These are phyloP conservation scores for Lasius fuliginosus DNA, from an alignment of 2,888 invertebrate genomes.

Conservation along the genomic window DNA sequence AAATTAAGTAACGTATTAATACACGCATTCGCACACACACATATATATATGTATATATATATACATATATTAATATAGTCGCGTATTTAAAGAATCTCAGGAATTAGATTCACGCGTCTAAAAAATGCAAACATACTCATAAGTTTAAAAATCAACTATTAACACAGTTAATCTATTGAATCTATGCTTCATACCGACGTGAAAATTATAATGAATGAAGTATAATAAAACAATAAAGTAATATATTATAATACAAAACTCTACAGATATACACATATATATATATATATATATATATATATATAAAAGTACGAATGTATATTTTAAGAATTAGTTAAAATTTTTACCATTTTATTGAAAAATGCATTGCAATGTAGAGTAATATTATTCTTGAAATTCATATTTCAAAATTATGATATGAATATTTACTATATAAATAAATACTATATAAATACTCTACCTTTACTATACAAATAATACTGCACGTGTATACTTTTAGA, in stretches of 20 bases:
- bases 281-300: too few species aligned
- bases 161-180: not conserved
- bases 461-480: too few species aligned
- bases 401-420: not conserved
- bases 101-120: not conserved
- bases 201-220: not conserved
- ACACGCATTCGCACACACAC: too few species aligned
- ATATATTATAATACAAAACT: not conserved
- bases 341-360: not conserved
- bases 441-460: too few species aligned
- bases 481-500: constrained; percentile 85
- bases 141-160: not conserved
- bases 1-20: too few species aligned
- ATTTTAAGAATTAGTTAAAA: not conserved
- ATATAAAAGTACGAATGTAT: not conserved
- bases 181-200: not conserved
- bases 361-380: too few species aligned
- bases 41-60: not conserved
- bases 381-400: constrained; percentile 14
- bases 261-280: not conserved
- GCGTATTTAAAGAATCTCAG: not conserved
- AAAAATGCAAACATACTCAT: not conserved
- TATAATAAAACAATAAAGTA: not conserved
- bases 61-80: not conserved
- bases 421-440: too few species aligned